Evolutionary conservation across 2,888 invertebrate genomes (phyloP).

Genomic region (Seira musarum): DNA sequence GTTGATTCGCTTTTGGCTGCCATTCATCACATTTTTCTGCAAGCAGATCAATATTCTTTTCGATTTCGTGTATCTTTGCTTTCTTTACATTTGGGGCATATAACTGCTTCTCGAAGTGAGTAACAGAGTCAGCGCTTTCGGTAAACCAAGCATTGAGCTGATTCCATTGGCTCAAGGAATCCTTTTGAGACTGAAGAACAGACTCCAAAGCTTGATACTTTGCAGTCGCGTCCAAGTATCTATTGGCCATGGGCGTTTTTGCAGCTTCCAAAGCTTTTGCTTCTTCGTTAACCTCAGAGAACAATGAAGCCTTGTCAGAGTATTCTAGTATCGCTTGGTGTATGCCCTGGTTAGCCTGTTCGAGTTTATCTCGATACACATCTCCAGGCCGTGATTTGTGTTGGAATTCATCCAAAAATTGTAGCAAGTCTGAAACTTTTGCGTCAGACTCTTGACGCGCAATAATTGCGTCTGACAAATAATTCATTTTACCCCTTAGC

Average conservation of each 20-base stretch:
- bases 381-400: conserved; percentile 84
- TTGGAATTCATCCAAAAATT: conserved; percentile 84
- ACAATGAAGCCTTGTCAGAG: conserved; percentile 81
- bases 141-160: conserved; percentile 82
- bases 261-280: conserved; percentile 77
- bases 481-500: conserved; percentile 83
- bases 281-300: conserved; percentile 86
- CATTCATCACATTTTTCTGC: conserved; percentile 64
- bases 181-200: conserved; percentile 82
- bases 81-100: conserved; percentile 54
- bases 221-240: conserved; percentile 83
- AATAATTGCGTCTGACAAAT: conserved; percentile 79
- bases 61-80: conserved; percentile 60
- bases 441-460: conserved; percentile 85
- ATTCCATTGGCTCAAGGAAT: conserved; percentile 85
- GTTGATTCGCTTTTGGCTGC: conserved; percentile 57
- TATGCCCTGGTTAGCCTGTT: conserved; percentile 83
- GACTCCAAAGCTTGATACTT: conserved; percentile 82
- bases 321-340: conserved; percentile 89
- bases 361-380: conserved; percentile 86
- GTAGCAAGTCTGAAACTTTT: conserved; percentile 83
- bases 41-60: conserved; percentile 56
- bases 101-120: conserved; percentile 85
- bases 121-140: conserved; percentile 81
- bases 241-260: conserved; percentile 81